Evolutionary conservation across 2,797 vertebrate species (phyloP), one percentile per base, ranked within the genome.

Genomic region (Scyliorhinus canicula): DNA sequence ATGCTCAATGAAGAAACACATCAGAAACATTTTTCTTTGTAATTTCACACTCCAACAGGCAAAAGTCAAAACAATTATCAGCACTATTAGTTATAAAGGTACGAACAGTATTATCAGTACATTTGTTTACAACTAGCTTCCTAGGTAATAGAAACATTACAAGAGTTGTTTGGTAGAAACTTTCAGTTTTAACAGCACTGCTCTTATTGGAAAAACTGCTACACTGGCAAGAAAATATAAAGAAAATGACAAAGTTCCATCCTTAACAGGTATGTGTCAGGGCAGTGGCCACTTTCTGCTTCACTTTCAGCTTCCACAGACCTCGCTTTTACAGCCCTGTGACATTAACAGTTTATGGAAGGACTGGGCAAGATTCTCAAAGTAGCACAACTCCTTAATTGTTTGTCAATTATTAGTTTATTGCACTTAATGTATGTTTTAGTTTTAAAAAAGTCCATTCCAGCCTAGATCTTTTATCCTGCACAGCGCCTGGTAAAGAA

Each of bases 11-110:
- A 94, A 94, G 67, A 71, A 94, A 63, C 85, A 67, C 85, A 85
- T 95, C 94, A 93, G 93, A 52, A 91, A 26, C 88, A 74, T 67
- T 95, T 95, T 95, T 95, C 95, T 95, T 77, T 79, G 95, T 95
- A 96, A 95, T 95, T 96, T 95, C 95, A 35, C 77, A 60, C 55
- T 28, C 95, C 19, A 47, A 35, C 47, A 71, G 50, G 19, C 67
- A 71, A 94, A 71, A 94, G 65, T 71, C 47, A 52, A 55, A 94
- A 74, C 26, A 65, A 91, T 63, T 90, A 91, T 44, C 8, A 44
- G 60, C 35, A 9, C 21, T 44, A 91, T 65, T 63, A 65, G 60
- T 44, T 91, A 21, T 63, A 63, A 91, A 44, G 8, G 21, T 65
- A 65, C 60, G 47, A 65, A 91, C n/a, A 44, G 88, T 40, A 65